phyloP scores from a whole-genome alignment of 2,113 vertebrate genomes.

The Malaclemys terrapin region DNA sequence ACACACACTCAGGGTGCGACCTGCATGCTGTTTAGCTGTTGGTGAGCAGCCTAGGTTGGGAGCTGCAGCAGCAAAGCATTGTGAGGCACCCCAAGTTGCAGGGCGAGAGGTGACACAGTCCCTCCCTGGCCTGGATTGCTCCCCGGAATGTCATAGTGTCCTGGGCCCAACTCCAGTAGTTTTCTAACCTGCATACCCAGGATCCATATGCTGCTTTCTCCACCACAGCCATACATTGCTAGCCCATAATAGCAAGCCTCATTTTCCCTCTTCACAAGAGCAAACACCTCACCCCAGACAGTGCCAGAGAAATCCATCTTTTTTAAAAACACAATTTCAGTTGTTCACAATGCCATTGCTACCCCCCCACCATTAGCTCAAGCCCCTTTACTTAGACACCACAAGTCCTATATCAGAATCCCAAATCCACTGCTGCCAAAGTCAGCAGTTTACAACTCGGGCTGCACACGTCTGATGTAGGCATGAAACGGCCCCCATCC shows the following conservation, averaged over 20 bases:
- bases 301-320: background rate
- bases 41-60: background rate
- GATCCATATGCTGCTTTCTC: background rate
- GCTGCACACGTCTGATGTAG: background rate
- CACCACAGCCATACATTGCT: background rate
- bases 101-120: background rate
- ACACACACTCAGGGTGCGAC: background rate
- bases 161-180: background rate
- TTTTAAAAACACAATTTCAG: background rate
- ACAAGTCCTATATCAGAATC: background rate
- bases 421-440: background rate
- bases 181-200: background rate
- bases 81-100: background rate
- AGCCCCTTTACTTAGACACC: background rate
- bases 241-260: background rate
- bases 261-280: background rate
- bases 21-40: background rate
- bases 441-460: fast-evolving
- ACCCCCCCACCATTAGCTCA: background rate
- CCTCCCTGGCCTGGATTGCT: background rate
- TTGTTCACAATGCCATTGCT: background rate
- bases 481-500: background rate
- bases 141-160: background rate
- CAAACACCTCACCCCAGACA: background rate
- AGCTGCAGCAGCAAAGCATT: background rate